A percentile compares a stretch with the other conserved stretches of the same genome.
These are phyloP conservation scores for Atherinosoma microstoma DNA, from an alignment of 2,797 vertebrate genomes.

Conservation along the genomic window DNA sequence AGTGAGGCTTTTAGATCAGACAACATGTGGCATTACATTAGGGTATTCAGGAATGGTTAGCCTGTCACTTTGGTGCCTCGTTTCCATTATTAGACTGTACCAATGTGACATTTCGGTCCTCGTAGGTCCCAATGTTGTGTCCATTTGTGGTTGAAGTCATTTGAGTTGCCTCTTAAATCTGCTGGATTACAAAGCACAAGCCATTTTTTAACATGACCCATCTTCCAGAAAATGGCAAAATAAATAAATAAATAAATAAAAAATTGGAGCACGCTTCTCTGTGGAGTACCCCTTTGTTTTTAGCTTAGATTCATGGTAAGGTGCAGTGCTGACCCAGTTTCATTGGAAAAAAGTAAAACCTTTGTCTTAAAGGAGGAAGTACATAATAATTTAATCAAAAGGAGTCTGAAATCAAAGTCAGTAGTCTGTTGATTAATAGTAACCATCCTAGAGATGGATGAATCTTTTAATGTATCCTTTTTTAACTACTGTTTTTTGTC, in stretches of 20 bases:
- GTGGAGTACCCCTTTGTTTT: background rate
- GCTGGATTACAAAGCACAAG: conserved; percentile 11
- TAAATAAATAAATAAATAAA: background rate
- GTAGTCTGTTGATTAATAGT: conserved; percentile 11
- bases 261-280: background rate
- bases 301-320: background rate
- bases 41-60: conserved; percentile 2
- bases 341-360: background rate
- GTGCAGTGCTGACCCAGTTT: conserved; percentile 31
- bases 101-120: conserved; percentile 7
- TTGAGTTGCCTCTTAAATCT: conserved; percentile 10
- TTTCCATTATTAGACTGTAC: conserved; percentile 3
- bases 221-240: background rate
- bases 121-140: conserved; percentile 8
- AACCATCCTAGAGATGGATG: conserved; percentile 15
- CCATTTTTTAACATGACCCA: background rate
- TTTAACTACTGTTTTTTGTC: conserved; percentile 9
- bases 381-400: conserved; percentile 19
- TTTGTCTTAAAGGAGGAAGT: conserved; percentile 14
- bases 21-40: conserved; percentile 7
- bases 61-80: conserved; percentile 13
- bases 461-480: conserved; percentile 14
- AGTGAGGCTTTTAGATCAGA: conserved; percentile 13
- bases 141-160: conserved; percentile 10
- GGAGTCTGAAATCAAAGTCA: conserved; percentile 28